Conservation (phyloP, 2,113 vertebrate species). For the Pelecanoides urinatrix region DNA sequence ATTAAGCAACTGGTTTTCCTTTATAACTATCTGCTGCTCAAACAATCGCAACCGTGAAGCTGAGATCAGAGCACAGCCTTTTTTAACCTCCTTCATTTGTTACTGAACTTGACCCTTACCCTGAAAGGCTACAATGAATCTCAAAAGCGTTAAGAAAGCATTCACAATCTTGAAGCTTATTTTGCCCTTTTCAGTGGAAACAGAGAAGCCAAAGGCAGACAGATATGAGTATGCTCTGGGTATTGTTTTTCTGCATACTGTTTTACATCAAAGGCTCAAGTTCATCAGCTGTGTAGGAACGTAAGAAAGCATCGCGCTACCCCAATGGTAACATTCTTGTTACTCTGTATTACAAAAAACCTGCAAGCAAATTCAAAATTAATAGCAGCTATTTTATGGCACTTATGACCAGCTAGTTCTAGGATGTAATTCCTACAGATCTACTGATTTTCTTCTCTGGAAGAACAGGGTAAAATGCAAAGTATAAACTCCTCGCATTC, state of each 20-base stretch:
- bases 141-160: background rate
- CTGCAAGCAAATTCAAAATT: background rate
- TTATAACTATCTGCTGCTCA: background rate
- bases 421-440: background rate
- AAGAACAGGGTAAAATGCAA: background rate
- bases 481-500: background rate
- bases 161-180: background rate
- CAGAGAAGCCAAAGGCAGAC: background rate
- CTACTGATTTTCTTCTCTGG: background rate
- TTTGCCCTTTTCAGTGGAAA: background rate
- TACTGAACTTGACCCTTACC: background rate
- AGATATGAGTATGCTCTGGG: background rate
- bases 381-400: background rate
- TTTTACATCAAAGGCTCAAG: background rate
- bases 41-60: background rate
- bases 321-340: background rate
- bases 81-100: background rate
- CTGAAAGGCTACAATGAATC: background rate
- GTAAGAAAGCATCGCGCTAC: fast-evolving
- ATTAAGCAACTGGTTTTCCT: background rate
- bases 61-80: background rate
- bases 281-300: background rate
- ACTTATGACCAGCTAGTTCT: background rate
- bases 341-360: background rate
- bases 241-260: background rate